These are phyloP conservation scores for Coregonus clupeaformis DNA, from an alignment of 2,113 vertebrate species.

Conservation along the genomic window DNA sequence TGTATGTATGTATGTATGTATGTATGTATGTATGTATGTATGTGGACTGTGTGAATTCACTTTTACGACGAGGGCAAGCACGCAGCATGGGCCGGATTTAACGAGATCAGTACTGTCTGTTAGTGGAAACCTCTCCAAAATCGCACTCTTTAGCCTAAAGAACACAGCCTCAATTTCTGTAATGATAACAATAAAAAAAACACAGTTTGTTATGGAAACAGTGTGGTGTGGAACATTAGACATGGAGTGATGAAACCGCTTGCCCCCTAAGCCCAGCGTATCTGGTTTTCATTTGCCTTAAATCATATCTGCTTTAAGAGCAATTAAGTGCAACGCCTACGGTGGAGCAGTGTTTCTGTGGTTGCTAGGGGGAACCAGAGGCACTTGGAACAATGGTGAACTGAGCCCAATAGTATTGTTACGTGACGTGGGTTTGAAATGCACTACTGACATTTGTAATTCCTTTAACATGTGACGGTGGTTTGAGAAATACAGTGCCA, in stretches of 20 bases:
- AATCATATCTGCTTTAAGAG: conserved; percentile 59
- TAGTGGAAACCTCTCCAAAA: conserved; percentile 37
- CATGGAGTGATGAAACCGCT: conserved; percentile 44
- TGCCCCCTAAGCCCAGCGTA: conserved; percentile 33
- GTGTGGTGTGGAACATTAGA: conserved; percentile 36
- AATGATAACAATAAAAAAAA: conserved; percentile 42
- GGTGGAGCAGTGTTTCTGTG: conserved; percentile 41
- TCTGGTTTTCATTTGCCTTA: conserved; percentile 60
- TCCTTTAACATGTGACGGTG: conserved; percentile 33
- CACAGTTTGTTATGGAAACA: conserved; percentile 48
- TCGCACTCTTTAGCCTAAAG: conserved; percentile 19
- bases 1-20: not conserved
- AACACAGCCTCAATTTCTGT: conserved; percentile 39
- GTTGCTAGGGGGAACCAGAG: conserved; percentile 47
- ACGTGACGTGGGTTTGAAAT: conserved; percentile 19
- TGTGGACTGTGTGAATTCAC: not conserved
- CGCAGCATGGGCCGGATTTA: conserved; percentile 16
- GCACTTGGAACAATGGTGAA: conserved; percentile 43
- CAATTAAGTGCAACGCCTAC: conserved; percentile 47
- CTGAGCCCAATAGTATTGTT: conserved; percentile 30
- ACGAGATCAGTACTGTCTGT: conserved; percentile 28
- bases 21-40: not conserved
- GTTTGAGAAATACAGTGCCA: conserved; percentile 39
- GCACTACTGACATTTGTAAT: conserved; percentile 26
- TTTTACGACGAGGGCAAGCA: conserved; percentile 8